These are phyloP conservation scores for Cheilosia soror DNA, from an alignment of 2,888 invertebrate genomes.

Conservation along the genomic window DNA sequence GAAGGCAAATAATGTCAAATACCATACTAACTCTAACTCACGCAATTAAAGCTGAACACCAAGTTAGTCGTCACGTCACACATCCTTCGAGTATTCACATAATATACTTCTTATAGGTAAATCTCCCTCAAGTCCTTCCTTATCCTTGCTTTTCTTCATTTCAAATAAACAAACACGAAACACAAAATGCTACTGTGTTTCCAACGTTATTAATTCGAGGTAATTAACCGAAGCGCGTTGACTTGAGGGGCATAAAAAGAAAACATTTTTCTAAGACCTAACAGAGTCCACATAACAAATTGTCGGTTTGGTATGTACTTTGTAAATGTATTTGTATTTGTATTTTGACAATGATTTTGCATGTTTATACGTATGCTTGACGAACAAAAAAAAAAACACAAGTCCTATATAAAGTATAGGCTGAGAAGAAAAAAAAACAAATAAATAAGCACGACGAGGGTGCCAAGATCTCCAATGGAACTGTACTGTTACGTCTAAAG, in stretches of 20 bases:
- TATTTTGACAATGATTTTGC: conserved; percentile 56
- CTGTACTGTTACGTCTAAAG: too few relatives aligned
- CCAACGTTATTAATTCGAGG: conserved; percentile 66
- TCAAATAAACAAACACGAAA: conserved; percentile 43
- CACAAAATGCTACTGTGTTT: conserved; percentile 28
- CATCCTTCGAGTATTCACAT: not conserved
- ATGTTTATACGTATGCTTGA: conserved; percentile 37
- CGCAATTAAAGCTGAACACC: conserved; percentile 48
- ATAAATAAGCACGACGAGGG: conserved; percentile 17
- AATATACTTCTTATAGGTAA: conserved; percentile 26
- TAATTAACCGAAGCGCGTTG: conserved; percentile 67
- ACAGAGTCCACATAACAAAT: conserved; percentile 28
- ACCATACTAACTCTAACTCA: conserved; percentile 42
- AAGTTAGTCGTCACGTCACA: conserved; percentile 20
- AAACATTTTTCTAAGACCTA: conserved; percentile 23
- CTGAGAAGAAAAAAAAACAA: conserved; percentile 10
- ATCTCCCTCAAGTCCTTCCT: not conserved
- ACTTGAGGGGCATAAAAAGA: conserved; percentile 34
- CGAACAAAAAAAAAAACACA: conserved; percentile 30
- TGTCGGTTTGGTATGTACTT: conserved; percentile 6
- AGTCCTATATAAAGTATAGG: not conserved
- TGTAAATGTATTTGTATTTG: conserved; percentile 32
- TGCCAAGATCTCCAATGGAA: not conserved
- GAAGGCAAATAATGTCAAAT: conserved; percentile 20
- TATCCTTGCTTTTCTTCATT: conserved; percentile 6